phyloP scores from a whole-genome alignment of 2,888 invertebrate genomes.

The Odontocolon sp. region DNA sequence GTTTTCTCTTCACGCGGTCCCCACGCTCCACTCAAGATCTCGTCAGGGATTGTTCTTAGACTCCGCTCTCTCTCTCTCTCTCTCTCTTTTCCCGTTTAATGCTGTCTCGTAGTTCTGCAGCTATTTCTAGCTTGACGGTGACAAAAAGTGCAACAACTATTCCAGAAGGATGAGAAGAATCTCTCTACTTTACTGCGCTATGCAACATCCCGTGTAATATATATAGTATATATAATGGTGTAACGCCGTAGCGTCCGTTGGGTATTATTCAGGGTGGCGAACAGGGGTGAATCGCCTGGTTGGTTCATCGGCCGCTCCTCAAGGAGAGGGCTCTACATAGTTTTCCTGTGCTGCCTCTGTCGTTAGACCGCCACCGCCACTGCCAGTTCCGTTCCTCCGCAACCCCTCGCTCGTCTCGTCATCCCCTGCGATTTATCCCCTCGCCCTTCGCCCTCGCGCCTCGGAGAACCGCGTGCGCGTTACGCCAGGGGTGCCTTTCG shows the following conservation, averaged over 20 bases:
- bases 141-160: conserved; percentile 43
- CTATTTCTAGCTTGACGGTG: conserved; percentile 13
- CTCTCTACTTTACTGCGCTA: neutral
- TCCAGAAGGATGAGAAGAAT: neutral
- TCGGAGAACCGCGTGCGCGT: conserved; percentile 60
- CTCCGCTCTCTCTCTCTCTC: neutral
- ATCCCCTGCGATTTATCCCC: conserved; percentile 39
- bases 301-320: conserved; percentile 71
- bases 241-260: conserved; percentile 68
- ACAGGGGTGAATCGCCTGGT: conserved; percentile 65
- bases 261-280: conserved; percentile 69
- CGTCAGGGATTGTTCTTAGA: neutral
- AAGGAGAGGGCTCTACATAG: conserved; percentile 44
- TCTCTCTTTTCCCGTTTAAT: conserved; percentile 1
- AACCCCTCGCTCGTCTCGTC: conserved; percentile 39
- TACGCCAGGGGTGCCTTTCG: conserved; percentile 72
- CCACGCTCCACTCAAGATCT: neutral
- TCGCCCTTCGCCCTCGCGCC: conserved; percentile 51
- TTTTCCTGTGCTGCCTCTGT: conserved; percentile 28
- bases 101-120: conserved; percentile 15
- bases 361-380: conserved; percentile 45
- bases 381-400: conserved; percentile 54
- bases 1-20: conserved; percentile 15
- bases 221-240: conserved; percentile 1
- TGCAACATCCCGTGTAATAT: conserved; percentile 5